Conservation (phyloP, 2,888 invertebrate species). For the Caradrina kadenii region DNA sequence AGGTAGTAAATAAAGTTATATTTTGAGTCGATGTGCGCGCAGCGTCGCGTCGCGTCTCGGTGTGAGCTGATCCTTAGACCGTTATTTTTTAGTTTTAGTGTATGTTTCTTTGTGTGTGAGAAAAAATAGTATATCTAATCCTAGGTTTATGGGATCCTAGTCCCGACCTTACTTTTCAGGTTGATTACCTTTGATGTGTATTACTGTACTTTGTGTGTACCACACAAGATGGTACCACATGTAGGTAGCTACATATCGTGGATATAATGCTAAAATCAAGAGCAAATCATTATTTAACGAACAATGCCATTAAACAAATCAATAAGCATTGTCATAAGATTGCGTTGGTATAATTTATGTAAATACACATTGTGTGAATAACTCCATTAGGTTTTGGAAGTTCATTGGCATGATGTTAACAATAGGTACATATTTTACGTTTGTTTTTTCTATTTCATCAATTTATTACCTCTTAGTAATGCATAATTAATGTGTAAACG, state of each 20-base stretch:
- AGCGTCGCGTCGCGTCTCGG: slow-evolving; percentile 29
- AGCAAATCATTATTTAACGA: no score
- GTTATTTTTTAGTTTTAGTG: no score
- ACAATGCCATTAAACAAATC: slow-evolving; percentile 18
- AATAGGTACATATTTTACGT: background rate
- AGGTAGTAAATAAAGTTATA: no score
- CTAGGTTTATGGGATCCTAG: no score
- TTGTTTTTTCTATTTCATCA: background rate
- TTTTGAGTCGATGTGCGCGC: no score
- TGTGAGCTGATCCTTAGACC: slow-evolving; percentile 30
- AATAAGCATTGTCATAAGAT: slow-evolving; percentile 19
- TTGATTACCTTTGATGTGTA: background rate
- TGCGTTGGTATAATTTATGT: slow-evolving; percentile 21
- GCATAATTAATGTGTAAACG: background rate
- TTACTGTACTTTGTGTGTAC: background rate
- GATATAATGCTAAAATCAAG: background rate
- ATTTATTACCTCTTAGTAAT: background rate
- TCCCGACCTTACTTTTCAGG: no score
- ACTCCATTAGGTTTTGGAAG: slow-evolving; percentile 1
- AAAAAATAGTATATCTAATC: no score
- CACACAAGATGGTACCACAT: no score
- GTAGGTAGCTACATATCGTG: background rate
- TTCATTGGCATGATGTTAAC: slow-evolving; percentile 31
- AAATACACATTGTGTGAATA: background rate
- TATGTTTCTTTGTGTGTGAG: no score